Percentiles rank a stretch among this genome's conserved stretches.
phyloP scores from a whole-genome alignment of 2,888 invertebrate genomes.

The Bhutanitis thaidina region DNA sequence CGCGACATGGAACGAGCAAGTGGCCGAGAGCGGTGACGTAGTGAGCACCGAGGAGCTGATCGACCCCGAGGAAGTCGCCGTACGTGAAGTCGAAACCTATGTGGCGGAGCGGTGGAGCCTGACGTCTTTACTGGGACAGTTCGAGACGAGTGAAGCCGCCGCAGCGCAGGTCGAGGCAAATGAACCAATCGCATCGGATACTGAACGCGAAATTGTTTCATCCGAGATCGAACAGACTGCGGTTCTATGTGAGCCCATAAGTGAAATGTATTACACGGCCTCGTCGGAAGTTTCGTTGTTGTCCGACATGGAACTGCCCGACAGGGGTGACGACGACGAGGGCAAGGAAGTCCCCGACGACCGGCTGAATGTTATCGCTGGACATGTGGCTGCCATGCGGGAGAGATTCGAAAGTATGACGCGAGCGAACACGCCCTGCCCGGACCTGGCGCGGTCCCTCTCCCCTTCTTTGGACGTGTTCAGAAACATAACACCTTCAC shows the following conservation, averaged over 20 bases:
- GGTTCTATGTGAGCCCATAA: conserved; percentile 44
- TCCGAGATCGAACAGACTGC: conserved; percentile 40
- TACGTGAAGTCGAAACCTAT: conserved; percentile 38
- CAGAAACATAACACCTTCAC: conserved; percentile 57
- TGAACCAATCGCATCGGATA: neutral
- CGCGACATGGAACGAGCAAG: conserved; percentile 8
- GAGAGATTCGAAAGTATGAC: conserved; percentile 75
- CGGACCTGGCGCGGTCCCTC: conserved; percentile 47
- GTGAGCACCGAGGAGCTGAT: conserved; percentile 27
- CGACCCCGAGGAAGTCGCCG: conserved; percentile 44
- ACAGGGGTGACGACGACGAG: conserved; percentile 29
- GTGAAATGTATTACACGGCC: conserved; percentile 68
- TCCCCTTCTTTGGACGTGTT: conserved; percentile 56
- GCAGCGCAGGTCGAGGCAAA: neutral
- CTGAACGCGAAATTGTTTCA: conserved; percentile 22
- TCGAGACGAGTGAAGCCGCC: no score
- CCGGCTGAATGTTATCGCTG: conserved; percentile 57
- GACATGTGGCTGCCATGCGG: conserved; percentile 75
- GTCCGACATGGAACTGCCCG: conserved; percentile 52
- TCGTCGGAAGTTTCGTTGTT: conserved; percentile 58
- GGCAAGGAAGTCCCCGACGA: conserved; percentile 42
- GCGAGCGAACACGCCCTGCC: conserved; percentile 63
- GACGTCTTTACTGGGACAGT: neutral
- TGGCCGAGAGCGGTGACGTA: conserved; percentile 26
- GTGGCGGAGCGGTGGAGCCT: conserved; percentile 38